Evolutionary conservation across 1,140 invertebrate genomes (phyloP).

Genomic region (Heliconius hewitsoni): DNA sequence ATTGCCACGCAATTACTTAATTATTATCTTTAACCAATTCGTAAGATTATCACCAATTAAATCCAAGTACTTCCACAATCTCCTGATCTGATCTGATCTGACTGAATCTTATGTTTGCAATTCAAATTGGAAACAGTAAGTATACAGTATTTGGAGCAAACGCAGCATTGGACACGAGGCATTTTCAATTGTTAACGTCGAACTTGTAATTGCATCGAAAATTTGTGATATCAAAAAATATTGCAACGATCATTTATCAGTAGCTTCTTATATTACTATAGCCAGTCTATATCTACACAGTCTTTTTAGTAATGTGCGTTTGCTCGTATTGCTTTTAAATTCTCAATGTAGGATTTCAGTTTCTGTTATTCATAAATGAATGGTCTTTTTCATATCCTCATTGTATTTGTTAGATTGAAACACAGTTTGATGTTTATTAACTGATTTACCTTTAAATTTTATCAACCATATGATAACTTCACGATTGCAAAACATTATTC

Average conservation of each 20-base stretch:
- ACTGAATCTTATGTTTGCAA: conserved; percentile 18
- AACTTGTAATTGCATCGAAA: neutral
- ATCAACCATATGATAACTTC: conserved; percentile 22
- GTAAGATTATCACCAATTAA: conserved; percentile 76
- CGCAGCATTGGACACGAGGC: conserved; percentile 9
- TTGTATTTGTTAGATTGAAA: conserved; percentile 54
- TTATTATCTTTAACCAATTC: conserved; percentile 80
- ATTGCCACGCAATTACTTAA: conserved; percentile 79
- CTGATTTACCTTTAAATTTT: conserved; percentile 12
- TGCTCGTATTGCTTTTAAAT: conserved; percentile 26
- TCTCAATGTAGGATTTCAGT: conserved; percentile 9
- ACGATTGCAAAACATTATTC: conserved; percentile 32
- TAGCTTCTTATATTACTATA: neutral
- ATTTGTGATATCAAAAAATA: conserved; percentile 3
- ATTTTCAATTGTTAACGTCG: neutral
- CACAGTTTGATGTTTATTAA: conserved; percentile 5
- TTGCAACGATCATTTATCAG: neutral
- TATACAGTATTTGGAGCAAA: conserved; percentile 16
- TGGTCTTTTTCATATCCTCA: conserved; percentile 46
- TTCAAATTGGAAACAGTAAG: neutral
- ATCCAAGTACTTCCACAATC: conserved; percentile 47
- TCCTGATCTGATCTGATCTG: neutral
- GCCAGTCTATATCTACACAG: conserved; percentile 24
- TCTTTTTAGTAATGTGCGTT: conserved; percentile 31
- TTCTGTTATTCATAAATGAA: conserved; percentile 44